Percentiles rank a stretch among this genome's conserved stretches.
These are phyloP conservation scores for Xestoiulus laeticollis DNA, from an alignment of 2,888 invertebrate genomes.

Conservation along the genomic window DNA sequence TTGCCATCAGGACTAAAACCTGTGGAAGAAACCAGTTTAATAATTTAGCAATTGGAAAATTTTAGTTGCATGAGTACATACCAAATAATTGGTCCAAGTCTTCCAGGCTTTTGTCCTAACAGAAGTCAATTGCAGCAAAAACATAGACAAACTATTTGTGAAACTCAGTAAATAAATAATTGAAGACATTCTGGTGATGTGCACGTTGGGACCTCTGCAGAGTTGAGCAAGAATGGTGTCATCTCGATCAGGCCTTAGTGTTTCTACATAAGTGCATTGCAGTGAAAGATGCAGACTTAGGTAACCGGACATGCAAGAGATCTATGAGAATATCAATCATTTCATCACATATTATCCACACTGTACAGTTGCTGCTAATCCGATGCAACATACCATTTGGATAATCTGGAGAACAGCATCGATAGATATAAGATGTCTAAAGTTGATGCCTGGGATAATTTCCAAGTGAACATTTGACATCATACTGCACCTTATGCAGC, in stretches of 20 bases:
- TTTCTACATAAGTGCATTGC: neutral
- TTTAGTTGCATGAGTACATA: neutral
- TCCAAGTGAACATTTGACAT: neutral
- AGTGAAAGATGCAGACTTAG: neutral
- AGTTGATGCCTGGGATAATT: neutral
- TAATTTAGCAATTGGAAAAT: too few relatives aligned
- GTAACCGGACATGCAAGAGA: neutral
- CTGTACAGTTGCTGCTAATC: neutral
- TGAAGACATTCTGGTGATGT: neutral
- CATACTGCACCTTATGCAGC: neutral
- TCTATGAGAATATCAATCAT: neutral
- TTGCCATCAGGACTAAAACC: neutral
- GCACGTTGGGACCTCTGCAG: neutral
- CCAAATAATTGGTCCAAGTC: neutral
- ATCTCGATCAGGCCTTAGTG: neutral
- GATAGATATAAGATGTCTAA: neutral
- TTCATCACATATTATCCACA: neutral
- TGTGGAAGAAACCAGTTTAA: neutral
- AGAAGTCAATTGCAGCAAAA: neutral
- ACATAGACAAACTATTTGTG: neutral
- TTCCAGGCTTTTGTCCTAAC: neutral
- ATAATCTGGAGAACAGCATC: neutral
- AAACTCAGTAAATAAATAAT: neutral
- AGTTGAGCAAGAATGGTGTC: neutral
- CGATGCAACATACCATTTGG: too few relatives aligned